Evolutionary conservation across 2,797 vertebrate genomes (phyloP), one percentile per base, ranked within the genome.

Genomic region (Bovichtus variegatus): DNA sequence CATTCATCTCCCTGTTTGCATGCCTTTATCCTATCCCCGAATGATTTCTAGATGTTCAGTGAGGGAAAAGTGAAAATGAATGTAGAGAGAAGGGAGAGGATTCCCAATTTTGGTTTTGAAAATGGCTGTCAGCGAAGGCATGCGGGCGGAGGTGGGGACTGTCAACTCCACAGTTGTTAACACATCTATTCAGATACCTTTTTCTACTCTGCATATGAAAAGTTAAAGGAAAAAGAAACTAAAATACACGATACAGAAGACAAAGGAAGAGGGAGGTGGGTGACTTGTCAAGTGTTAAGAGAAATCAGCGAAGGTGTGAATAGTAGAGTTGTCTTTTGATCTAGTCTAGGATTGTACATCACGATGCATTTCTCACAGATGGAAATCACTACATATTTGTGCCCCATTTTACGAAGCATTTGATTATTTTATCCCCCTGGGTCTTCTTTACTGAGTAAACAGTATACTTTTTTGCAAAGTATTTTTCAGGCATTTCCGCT

Each of bases 1-100:
- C 86, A 92, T 95, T 95, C 92, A 92, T 93, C 91, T 90, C 84
- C 49, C 53, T 49, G 61, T 80, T 72, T 64, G 82, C 76, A 19
- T 40, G 73, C 62, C 76, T 88, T 87, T 90, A 91, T 90, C 84
- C 88, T 58, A 66, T 58, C 72, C 76, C 71, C 63, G n/a, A 84
- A 90, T 83, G 84, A 91, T 68, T 80, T 80, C 88, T 82, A 69
- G 80, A 88, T 44, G 60, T 78, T 85, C 70, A 46, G 65, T 51
- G 65, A 81, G 68, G 67, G 58, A 66, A 76, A 74, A 74, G 79
- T 66, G 49, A 86, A 82, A 80, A 76, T 80, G 74, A 89, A 80
- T 80, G 71, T 44, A 1, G 53, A 51, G 58, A 68, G 74, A 87
- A 85, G 51, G 66, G 78, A 87, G 89, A 90, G 90, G 91, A 90